Conservation (phyloP, 1,140 invertebrate species). For the Brachystomella parvula region DNA sequence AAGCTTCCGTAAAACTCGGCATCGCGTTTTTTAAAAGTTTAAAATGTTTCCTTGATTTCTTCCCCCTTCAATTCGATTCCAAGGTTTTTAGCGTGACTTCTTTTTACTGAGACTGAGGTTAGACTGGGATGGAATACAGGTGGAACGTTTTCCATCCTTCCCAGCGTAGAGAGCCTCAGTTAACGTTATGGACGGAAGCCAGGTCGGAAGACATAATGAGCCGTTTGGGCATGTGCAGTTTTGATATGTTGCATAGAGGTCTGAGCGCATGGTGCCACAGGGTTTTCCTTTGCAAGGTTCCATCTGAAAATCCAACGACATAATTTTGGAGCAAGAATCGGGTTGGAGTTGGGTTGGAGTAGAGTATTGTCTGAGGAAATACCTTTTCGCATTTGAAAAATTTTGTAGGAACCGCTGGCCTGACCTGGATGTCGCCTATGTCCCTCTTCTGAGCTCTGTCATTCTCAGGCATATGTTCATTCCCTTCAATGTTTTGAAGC, state of each 20-base stretch:
- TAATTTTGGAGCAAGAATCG: not conserved
- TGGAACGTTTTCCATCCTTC: no score
- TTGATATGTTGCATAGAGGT: not conserved
- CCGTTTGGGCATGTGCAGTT: not conserved
- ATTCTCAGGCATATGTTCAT: not conserved
- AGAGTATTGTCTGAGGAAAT: not conserved
- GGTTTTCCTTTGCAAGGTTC: not conserved
- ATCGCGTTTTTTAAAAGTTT: no score
- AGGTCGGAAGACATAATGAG: not conserved
- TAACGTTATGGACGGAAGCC: no score
- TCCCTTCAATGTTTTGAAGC: not conserved
- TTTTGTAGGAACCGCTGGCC: not conserved
- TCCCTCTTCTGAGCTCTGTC: not conserved
- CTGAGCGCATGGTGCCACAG: not conserved
- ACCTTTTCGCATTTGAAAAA: slow-evolving; percentile 9
- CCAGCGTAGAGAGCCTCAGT: no score
- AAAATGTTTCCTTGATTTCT: no score
- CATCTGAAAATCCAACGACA: not conserved
- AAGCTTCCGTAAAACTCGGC: no score
- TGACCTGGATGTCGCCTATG: not conserved
- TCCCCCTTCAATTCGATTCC: no score
- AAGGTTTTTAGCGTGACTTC: no score
- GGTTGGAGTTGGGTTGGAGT: not conserved
- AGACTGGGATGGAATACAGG: no score
- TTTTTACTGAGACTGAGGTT: no score